phyloP scores from a whole-genome alignment of 2,797 vertebrate genomes.

The Thunnus albacares region DNA sequence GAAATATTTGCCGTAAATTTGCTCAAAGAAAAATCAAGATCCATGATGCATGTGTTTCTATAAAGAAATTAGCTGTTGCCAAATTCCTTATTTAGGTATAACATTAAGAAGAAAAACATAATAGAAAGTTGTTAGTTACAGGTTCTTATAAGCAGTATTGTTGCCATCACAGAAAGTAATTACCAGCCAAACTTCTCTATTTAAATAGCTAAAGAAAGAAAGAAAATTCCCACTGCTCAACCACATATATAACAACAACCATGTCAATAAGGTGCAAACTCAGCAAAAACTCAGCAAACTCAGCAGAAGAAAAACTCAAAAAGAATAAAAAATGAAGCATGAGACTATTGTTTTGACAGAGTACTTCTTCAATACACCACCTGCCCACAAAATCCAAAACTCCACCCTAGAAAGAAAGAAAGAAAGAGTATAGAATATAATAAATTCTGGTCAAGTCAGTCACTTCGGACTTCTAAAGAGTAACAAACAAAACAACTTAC shows the following conservation, averaged over 20 bases:
- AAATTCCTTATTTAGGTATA: not conserved
- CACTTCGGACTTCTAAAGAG: not conserved
- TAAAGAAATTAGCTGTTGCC: not conserved
- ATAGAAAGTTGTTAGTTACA: not conserved
- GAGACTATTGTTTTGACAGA: too few species aligned
- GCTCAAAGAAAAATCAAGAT: not conserved
- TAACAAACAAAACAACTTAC: slow-evolving; percentile 10
- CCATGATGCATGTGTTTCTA: not conserved
- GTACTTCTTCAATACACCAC: too few species aligned
- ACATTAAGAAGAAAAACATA: not conserved
- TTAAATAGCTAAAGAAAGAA: not conserved
- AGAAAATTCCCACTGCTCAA: not conserved
- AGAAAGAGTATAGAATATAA: not conserved
- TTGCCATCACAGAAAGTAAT: not conserved
- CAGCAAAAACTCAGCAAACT: too few species aligned
- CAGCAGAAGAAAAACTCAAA: too few species aligned
- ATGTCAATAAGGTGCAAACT: not conserved
- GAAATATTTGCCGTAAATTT: not conserved
- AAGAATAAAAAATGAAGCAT: too few species aligned
- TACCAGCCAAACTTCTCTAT: not conserved
- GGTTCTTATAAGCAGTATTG: not conserved
- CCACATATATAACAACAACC: not conserved
- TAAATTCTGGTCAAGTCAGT: not conserved
- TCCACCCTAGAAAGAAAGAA: not conserved
- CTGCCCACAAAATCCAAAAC: too few species aligned